Evolutionary conservation across 2,888 invertebrate species (phyloP).

Genomic region (Diarsia brunnea): DNA sequence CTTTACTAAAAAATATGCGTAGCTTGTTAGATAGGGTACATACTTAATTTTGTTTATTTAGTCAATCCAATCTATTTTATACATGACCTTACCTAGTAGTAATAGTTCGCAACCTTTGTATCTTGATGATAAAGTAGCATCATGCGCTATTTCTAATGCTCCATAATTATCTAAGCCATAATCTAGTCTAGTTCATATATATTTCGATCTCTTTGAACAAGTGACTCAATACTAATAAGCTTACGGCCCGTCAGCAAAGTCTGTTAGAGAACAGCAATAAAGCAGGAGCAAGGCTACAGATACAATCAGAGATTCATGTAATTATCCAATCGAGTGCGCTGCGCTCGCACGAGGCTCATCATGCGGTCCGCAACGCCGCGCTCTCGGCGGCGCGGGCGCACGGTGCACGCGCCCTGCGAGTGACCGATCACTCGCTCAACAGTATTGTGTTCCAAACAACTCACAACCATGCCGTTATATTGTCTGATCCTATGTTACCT

Average conservation of each 20-base stretch:
- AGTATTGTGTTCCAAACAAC: conserved; percentile 54
- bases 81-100: conserved; percentile 42
- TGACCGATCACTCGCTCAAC: conserved; percentile 71
- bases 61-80: conserved; percentile 32
- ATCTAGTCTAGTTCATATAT: background rate
- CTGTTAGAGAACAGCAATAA: conserved; percentile 61
- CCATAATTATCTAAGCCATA: conserved; percentile 3
- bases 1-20: conserved; percentile 3
- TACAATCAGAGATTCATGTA: conserved; percentile 81
- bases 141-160: conserved; percentile 18
- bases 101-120: conserved; percentile 51
- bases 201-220: conserved; percentile 12
- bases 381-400: conserved; percentile 48
- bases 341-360: conserved; percentile 78
- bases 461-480: conserved; percentile 39
- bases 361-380: conserved; percentile 64
- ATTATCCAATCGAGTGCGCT: conserved; percentile 88
- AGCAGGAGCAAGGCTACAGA: conserved; percentile 81
- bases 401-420: conserved; percentile 80
- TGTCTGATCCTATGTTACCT: conserved; percentile 38
- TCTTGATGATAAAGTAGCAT: conserved; percentile 33
- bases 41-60: conserved; percentile 27
- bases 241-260: conserved; percentile 40
- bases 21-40: background rate
- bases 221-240: conserved; percentile 29